Conservation (phyloP, 2,888 invertebrate species). For the Perdita meconis region DNA sequence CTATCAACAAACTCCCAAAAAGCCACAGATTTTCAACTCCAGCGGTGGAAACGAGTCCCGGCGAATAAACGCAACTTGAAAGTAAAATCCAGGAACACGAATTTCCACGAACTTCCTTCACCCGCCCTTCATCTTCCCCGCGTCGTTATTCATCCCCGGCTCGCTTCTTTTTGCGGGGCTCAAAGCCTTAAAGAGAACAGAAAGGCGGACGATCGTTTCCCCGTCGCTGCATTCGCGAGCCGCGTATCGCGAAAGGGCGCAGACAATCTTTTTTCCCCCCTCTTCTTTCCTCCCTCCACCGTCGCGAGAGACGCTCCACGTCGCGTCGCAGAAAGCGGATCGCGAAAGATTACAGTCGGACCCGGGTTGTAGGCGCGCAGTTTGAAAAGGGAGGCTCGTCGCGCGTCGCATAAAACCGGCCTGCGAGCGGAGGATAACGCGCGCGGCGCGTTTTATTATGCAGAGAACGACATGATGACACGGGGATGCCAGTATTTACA, state of each 20-base stretch:
- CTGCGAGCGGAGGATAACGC: conserved; percentile 6
- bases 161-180: neutral
- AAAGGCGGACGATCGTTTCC: neutral
- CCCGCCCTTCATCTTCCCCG: conserved; percentile 1
- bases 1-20: neutral
- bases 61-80: conserved; percentile 57
- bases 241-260: neutral
- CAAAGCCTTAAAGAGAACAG: neutral
- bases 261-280: neutral
- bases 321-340: neutral
- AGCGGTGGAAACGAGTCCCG: conserved; percentile 25
- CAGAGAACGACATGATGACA: conserved; percentile 47
- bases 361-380: neutral
- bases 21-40: neutral
- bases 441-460: conserved; percentile 48
- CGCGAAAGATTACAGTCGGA: conserved; percentile 8
- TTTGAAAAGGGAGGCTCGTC: neutral
- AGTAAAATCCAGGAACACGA: conserved; percentile 23
- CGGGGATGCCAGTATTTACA: conserved; percentile 42
- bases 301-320: neutral
- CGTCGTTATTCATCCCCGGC: neutral
- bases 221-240: neutral
- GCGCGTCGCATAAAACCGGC: neutral
- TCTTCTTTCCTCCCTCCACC: neutral
- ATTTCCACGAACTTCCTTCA: conserved; percentile 8